Base-by-base conservation (phyloP, 2,888 invertebrate genomes). In the Belgica antarctica region DNA sequence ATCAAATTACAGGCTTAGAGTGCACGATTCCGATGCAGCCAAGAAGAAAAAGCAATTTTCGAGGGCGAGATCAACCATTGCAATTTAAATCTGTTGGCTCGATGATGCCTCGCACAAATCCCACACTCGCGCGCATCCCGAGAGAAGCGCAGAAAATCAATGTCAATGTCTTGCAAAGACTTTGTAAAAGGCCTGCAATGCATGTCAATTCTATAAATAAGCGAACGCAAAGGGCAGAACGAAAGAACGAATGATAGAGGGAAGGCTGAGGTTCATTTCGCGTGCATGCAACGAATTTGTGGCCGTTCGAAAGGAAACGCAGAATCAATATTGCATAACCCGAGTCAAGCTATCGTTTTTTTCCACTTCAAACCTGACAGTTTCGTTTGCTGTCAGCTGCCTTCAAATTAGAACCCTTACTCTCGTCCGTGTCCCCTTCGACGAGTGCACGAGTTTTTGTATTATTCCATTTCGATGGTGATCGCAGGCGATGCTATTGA, bases 131-230 rank as follows among this genome's bases (percentile, higher is more conserved):
- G 34, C 34, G n/a, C n/a, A n/a, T n/a, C n/a, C n/a, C 19, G 57
- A 57, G 57, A 22, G 31, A 28, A 36, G 1, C 17, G 62, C 31
- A 28, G 15, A 31, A 62, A 62, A 65, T 65, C 65, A 65, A 65
- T 65, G 65, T 46, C 65, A 65, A 65, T 65, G 65, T 65, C 65
- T 65, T 34, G 7, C 12, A n/a, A n/a, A n/a, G 34, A 34, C 34
- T 34, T 34, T 34, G 34, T 34, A 34, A 34, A 34, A 12, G 12
- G 34, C 12, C 34, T 34, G 34, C 7, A 34, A 34, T 34, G 34
- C 34, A 34, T 34, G 34, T 34, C 34, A n/a, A 15, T 47, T 47
- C 47, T 47, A 47, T 47, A 47, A 47, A 47, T 47, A 47, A 47
- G n/a, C 47, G 10, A 8, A 15, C 5, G 47, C 34, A 34, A 15